Base-by-base conservation (phyloP, 1,140 invertebrate genomes). In the Hermetia illucens region DNA sequence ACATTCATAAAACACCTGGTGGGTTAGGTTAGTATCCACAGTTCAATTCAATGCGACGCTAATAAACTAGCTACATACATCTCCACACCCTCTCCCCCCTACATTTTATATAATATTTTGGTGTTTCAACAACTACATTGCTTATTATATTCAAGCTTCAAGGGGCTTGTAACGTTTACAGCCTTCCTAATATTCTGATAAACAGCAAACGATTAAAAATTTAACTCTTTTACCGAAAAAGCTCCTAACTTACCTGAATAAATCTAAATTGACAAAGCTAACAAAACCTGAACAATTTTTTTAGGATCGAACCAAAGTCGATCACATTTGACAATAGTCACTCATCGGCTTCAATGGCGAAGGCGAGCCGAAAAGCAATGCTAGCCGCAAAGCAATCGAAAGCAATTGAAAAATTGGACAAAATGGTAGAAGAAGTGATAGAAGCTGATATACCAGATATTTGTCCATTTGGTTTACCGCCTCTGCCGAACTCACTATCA, bases 401-500 rank as follows among this genome's bases (percentile, higher is more conserved):
- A 34, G 56, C 58, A 15, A 55, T 61, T 39, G 55, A 61, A 21
- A 58, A 60, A 41, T 33, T 61, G 34, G 58, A 61, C 30, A 53
- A 58, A 43, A 61, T 61, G 58, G 58, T 61, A 37, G 58, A 61
- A 31, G 58, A 57, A 34, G 58, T 47, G 1, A 50, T 51, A n/a
- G 58, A 60, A 40, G 46, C 49, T 20, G 57, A 61, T 31, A 51
- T 52, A 1, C 51, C 33, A 6, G 39, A 34, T 8, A 35, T 30
- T 30, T 44, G 44, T 13, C 13, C 45, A 19, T 13, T 30, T 27
- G 31, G 37, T 16, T 25, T 25, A 15, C 4, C 20, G 15, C 35
- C 39, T 19, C 48, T 58, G 41, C 42, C 52, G 5, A 55, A 48
- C 33, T 61, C 58, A 27, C 42, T 53, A 22, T 61, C 58, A 4